Base-by-base conservation (phyloP, 2,888 invertebrate species). In the Microdon myrmicae region DNA sequence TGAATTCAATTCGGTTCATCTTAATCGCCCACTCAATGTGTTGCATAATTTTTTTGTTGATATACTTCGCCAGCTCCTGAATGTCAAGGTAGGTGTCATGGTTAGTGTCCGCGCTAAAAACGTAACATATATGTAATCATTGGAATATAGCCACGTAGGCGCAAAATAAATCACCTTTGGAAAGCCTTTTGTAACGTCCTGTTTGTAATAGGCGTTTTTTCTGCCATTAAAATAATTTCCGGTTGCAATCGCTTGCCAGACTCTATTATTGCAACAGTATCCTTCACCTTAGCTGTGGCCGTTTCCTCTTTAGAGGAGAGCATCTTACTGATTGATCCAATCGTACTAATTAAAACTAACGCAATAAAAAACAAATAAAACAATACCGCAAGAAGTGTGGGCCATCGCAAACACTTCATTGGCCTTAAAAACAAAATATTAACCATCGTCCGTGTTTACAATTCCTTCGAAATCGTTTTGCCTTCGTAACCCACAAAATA, bases 21-120 rank as follows among this genome's bases (percentile, higher is more conserved):
- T 83, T 81, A 68, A 88, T 83, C 0, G 89, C 88, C 48, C 83
- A 81, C 17, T 85, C 83, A 64, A 89, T 87, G 71, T 90, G 89
- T 53, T 87, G 85, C 20, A 85, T 84, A 32, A 89, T 87, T 77
- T 86, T 86, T 8, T 79, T 77, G 67, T 87, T 84, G 19, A 90
- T 89, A 82, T 87, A 88, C 67, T 82, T 81, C 1, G 87, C 82
- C 44, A 89, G 70, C 74, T 89, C 89, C 67, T 83, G 83, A 12
- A 85, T 83, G 64, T 84, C 84, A 32, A 89, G 72, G 32, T 82
- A 80, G 3, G 80, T 77, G 70, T 87, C 85, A 26, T 79, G 79
- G 72, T 87, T 83, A 8, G 76, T 78, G 71, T 89, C 88, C 4
- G 87, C 88, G 64, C 86, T 86, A 71, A 25, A 75, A 79, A 61